Evolutionary conservation across 2,113 vertebrate species (phyloP), one percentile per base, ranked within the genome.

Genomic region (Dolichallabes microphthalmus): DNA sequence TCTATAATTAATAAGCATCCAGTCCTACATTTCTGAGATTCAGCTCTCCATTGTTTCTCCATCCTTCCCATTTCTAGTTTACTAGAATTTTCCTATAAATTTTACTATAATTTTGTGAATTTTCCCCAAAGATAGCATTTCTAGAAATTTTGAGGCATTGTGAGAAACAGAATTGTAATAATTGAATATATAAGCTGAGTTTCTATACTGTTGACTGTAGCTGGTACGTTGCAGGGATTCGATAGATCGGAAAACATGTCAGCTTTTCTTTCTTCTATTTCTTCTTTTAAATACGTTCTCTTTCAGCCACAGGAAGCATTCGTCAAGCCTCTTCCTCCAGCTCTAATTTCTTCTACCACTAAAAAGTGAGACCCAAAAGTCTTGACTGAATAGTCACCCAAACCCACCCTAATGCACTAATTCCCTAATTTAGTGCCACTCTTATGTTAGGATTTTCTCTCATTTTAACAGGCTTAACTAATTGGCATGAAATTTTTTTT

Each of bases 281-380:
- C 78, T 80, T 68, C 32, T 30, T n/a, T 55, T 82, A 20, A 73
- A 73, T 73, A 22, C 81, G 14, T 45, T 86, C 58, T 82, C 61
- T 76, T 81, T 58, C 90, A 91, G 91, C 85, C 85, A 68, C 53
- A 91, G 86, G 77, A 90, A 86, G 68, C 74, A 76, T 0, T 73
- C 91, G 88, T 89, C 88, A 55, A 86, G 88, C 90, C 87, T 89
- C 84, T 91, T 90, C 80, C 88, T 87, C 52, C 91, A 89, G 83
- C 86, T 94, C 79, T 91, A 92, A 92, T 88, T 88, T 86, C 17
- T 35, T 86, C 61, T 58, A 15, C 0, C 32, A 14, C 32, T 81
- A 87, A 86, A 87, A 94, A 92, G 94, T 94, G 92, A 93, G 89
- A 78, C 10, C 17, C 60, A 22, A 2, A 39, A 50, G 30, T 58